Base-by-base conservation (phyloP, 1,140 invertebrate species). In the Schlechtendalia chinensis region DNA sequence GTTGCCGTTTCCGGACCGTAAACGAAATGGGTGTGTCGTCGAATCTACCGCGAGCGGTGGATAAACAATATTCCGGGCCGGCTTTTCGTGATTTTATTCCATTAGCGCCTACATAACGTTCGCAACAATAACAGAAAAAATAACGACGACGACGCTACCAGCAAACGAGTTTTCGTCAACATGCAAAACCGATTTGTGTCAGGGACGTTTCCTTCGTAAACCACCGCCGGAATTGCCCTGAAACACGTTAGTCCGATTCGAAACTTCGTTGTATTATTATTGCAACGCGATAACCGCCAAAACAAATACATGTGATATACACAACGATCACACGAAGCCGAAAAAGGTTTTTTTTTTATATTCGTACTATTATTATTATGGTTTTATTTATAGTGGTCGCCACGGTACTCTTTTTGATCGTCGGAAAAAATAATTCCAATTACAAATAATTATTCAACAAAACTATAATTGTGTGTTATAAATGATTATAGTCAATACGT, bases 41-140 rank as follows among this genome's bases (percentile, higher is more conserved):
- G 63, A 19, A 65, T 65, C 61, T 39, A 39, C 53, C 16, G 53
- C 19, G 2, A 39, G 16, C 47, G 19, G 63, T 5, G 32, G 11
- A 67, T 67, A 67, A 47, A 47, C 39, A 24, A 69, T 6, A 32
- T 22, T 11, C 16, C 5, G 16, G 22, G 12, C 39, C 39, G 4
- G 22, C 14, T 69, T 50, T 69, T 69, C 67, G 67, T 69, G 67
- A 69, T 69, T 69, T 69, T 47, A 50, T 69, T 50, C 67, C 67
- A 69, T 69, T 69, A 69, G 67, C 32, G 32, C 32, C 32, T 39
- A 39, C 3, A 39, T 39, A 8, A 50, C n/a, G 39, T 69, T 50
- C 8, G 39, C 45, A 27, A 50, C 67, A 17, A 59, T 1, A 27
- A 59, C 12, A 8, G 8, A 3, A 8, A 39, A 3, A 8, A 39